These are phyloP conservation scores for Oncorhynchus gorbuscha DNA, from an alignment of 2,113 vertebrate species.

Conservation along the genomic window DNA sequence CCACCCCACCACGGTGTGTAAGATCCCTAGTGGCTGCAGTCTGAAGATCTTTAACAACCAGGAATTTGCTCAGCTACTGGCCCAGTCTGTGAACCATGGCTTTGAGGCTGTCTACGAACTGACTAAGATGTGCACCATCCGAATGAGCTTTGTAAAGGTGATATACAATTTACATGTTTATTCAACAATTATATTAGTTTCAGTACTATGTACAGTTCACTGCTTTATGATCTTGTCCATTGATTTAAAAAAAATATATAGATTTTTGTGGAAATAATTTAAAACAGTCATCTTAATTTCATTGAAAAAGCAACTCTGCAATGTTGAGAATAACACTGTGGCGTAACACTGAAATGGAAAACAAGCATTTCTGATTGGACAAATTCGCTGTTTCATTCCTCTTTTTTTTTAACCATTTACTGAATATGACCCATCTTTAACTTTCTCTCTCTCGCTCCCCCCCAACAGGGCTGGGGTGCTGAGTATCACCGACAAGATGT, in stretches of 20 bases:
- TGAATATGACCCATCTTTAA: too few relatives aligned
- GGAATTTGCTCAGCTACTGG: conserved; percentile 94
- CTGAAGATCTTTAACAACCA: conserved; percentile 99
- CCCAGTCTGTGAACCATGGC: conserved; percentile 95
- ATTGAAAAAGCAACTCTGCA: neutral
- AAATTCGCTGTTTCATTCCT: too few relatives aligned
- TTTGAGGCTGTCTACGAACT: conserved; percentile 97
- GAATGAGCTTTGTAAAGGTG: conserved; percentile 97
- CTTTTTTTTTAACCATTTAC: neutral
- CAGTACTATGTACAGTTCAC: neutral
- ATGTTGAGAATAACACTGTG: neutral
- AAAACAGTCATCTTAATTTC: neutral
- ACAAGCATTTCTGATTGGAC: too few relatives aligned
- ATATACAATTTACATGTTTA: too few relatives aligned
- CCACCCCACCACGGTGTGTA: conserved; percentile 96
- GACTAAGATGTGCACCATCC: conserved; percentile 98
- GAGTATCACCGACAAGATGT: conserved; percentile 97
- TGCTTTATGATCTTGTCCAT: neutral
- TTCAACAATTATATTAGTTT: too few relatives aligned
- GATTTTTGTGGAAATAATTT: neutral
- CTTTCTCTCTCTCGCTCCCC: conserved; percentile 25
- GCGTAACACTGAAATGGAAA: too few relatives aligned
- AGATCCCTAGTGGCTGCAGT: conserved; percentile 96
- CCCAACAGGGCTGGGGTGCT: conserved; percentile 89
- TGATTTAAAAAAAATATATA: too few relatives aligned